Conservation (phyloP, 2,888 invertebrate genomes). For the Himalopsyche kuldschensis region DNA sequence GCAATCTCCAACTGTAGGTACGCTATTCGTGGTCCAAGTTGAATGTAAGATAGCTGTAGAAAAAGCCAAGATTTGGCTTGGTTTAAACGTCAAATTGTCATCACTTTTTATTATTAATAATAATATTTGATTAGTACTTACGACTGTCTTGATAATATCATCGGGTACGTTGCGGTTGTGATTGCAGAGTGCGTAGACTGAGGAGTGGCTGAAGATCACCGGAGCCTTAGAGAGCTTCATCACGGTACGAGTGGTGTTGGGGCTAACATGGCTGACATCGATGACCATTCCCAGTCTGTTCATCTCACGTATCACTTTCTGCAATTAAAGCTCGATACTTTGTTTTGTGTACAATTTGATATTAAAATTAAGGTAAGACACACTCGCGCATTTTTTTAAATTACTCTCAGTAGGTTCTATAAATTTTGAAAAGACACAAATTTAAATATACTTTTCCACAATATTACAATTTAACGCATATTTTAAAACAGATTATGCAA, state of each 20-base stretch:
- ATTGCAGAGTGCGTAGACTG: slow-evolving; percentile 71
- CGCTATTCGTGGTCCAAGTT: no score
- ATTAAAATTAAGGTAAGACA: no score
- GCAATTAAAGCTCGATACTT: slow-evolving; percentile 39
- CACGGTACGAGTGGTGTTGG: slow-evolving; percentile 69
- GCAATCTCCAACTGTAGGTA: no score
- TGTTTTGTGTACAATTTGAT: not conserved
- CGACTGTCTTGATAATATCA: slow-evolving; percentile 62
- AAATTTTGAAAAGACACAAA: no score
- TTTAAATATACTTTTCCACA: no score
- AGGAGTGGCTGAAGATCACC: slow-evolving; percentile 77
- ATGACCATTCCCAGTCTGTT: slow-evolving; percentile 79
- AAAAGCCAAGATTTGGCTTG: no score
- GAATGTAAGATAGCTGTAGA: no score
- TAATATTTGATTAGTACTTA: slow-evolving; percentile 44
- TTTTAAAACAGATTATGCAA: no score
- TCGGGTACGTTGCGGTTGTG: slow-evolving; percentile 74
- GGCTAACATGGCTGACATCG: slow-evolving; percentile 72
- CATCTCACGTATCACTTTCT: slow-evolving; percentile 76
- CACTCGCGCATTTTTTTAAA: no score
- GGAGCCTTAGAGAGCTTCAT: slow-evolving; percentile 69
- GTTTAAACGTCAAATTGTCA: no score
- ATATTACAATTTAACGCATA: no score
- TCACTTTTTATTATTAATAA: not conserved
- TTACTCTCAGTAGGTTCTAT: no score